phyloP scores from a whole-genome alignment of 2,888 invertebrate genomes.

The Amblyjoppa proteus region DNA sequence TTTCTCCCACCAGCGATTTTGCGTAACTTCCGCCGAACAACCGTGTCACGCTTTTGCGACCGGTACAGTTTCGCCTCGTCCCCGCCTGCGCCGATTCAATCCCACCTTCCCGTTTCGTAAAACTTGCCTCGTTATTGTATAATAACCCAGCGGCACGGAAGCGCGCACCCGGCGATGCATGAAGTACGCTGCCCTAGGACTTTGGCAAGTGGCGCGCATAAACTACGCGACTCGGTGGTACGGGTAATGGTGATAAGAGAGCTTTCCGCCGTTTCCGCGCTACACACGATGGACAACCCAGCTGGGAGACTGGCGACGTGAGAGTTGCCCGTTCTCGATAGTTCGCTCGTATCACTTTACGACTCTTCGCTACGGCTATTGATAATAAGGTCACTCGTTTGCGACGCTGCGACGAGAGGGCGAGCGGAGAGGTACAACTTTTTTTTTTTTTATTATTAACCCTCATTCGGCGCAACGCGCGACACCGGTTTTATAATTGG shows the following conservation, averaged over 20 bases:
- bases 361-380: slow-evolving; percentile 25
- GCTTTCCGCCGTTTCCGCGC: slow-evolving; percentile 5
- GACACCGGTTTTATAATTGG: slow-evolving; percentile 45
- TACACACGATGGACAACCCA: neutral
- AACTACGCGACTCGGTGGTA: slow-evolving; percentile 6
- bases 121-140: slow-evolving; percentile 51
- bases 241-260: slow-evolving; percentile 51
- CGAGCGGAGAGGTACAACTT: neutral
- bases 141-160: neutral
- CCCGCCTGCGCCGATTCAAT: slow-evolving; percentile 1
- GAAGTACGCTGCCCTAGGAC: slow-evolving; percentile 14
- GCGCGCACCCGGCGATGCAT: neutral
- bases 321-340: slow-evolving; percentile 21
- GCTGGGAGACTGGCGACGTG: too few relatives aligned
- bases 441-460: neutral
- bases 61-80: neutral
- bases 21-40: too few relatives aligned
- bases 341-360: slow-evolving; percentile 37
- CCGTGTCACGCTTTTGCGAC: too few relatives aligned
- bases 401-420: neutral
- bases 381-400: slow-evolving; percentile 54
- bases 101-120: slow-evolving; percentile 25
- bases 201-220: slow-evolving; percentile 15
- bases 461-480: neutral
- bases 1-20: too few relatives aligned